A percentile compares a stretch with the other conserved stretches of the same genome.
phyloP scores from a whole-genome alignment of 2,888 invertebrate genomes.

The Galeruca laticollis region DNA sequence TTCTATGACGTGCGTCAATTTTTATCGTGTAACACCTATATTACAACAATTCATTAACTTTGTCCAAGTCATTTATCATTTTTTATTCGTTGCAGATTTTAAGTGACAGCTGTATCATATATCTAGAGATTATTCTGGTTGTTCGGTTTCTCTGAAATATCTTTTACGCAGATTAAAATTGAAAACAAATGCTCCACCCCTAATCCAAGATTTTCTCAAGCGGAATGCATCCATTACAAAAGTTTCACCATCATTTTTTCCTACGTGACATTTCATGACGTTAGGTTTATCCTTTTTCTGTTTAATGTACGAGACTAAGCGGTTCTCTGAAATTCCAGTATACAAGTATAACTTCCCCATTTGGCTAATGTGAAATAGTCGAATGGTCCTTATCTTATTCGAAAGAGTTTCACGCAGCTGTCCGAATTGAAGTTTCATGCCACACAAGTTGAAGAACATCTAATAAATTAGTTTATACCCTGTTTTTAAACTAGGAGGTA shows the following conservation, averaged over 20 bases:
- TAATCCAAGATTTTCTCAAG: not conserved
- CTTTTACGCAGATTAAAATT: not conserved
- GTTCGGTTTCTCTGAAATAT: not conserved
- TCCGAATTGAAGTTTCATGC: no score
- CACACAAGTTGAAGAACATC: no score
- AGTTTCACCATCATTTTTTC: not conserved
- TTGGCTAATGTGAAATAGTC: no score
- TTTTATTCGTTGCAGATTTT: not conserved
- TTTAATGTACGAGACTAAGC: not conserved
- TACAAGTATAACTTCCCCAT: not conserved
- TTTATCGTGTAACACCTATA: no score
- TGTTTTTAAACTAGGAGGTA: no score
- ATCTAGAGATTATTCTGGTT: not conserved
- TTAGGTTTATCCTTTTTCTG: not conserved
- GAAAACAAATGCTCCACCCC: not conserved
- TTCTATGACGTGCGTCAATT: no score
- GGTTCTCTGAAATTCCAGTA: not conserved
- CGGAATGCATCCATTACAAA: slow-evolving; percentile 1
- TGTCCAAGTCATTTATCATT: not conserved
- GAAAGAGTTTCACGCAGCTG: no score
- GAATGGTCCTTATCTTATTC: no score
- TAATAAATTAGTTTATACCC: no score
- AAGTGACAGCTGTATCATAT: not conserved
- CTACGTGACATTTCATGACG: not conserved
- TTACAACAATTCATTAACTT: no score